Base-by-base conservation (phyloP, 2,113 vertebrate genomes). In the Cranoglanis bouderius region DNA sequence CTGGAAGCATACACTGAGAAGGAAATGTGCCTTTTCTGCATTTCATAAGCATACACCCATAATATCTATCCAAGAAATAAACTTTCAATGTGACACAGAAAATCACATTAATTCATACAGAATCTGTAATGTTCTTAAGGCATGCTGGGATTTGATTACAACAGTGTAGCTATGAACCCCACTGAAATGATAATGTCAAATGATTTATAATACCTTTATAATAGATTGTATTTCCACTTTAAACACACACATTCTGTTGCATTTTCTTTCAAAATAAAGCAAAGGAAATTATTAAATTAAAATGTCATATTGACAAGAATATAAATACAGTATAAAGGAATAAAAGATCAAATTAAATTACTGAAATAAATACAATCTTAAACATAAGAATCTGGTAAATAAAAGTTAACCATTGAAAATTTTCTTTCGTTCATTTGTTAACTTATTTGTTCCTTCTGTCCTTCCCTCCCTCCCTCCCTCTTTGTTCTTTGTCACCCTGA, bases 91-190 rank as follows among this genome's bases (percentile, higher is more conserved):
- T 67, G 38, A 89, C 78, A 88, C 46, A 86, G 40, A 43, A 85
- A 53, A 49, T 57, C 19, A 87, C 61, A 87, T 65, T 83, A 57
- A 49, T 78, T 87, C 46, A 38, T 26, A 86, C 35, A 74, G 51
- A 55, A 70, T 70, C 51, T 75, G 51, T 63, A 18, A 51, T 57
- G 61, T 85, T 87, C n/a, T 89, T 86, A 29, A 35, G 70, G 65
- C 29, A 35, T 43, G 88, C 75, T 74, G 46, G 72, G 89, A 89
- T 90, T 92, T 92, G 87, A 90, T 90, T 91, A 91, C 90, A 89
- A 89, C 88, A 91, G 94, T 95, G 94, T 95, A 95, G 95, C 95
- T 95, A 95, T 96, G 95, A 96, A 87, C 95, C 95, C 95, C 91
- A 92, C 93, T 93, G 61, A 86, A 89, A 84, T 84, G 82, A 32